phyloP scores from a whole-genome alignment of 2,113 vertebrate genomes.

The Dolichotis patagonum region DNA sequence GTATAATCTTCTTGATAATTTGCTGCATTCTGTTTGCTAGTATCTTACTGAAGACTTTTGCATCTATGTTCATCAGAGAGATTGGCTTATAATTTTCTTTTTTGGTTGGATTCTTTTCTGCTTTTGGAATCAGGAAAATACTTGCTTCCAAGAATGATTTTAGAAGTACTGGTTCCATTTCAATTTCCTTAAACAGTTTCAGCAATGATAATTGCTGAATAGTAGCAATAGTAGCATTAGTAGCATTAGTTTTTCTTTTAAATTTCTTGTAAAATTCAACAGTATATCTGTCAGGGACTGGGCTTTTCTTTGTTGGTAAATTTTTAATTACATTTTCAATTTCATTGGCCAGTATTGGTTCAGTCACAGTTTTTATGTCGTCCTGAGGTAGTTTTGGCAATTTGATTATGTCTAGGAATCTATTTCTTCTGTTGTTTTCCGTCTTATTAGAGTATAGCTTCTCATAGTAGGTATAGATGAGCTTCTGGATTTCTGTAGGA shows the following conservation, averaged over 20 bases:
- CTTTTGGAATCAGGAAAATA: not conserved
- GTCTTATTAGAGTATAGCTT: not conserved
- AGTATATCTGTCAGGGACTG: not conserved
- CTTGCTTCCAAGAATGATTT: not conserved
- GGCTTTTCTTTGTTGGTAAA: not conserved
- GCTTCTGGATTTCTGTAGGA: not conserved
- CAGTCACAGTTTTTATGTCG: not conserved
- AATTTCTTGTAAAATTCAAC: not conserved
- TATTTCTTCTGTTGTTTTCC: not conserved
- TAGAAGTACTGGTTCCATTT: not conserved
- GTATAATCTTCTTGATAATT: not conserved
- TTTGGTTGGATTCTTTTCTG: not conserved
- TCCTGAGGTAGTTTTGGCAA: not conserved
- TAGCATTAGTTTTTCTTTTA: too few relatives aligned
- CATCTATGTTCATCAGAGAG: not conserved
- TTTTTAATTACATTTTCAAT: not conserved
- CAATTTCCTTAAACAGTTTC: not conserved
- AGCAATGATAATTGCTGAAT: too few relatives aligned
- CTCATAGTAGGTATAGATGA: not conserved
- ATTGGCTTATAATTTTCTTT: not conserved
- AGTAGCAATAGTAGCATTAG: not conserved
- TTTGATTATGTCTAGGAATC: not conserved
- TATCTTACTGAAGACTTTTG: not conserved
- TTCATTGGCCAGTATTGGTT: not conserved
- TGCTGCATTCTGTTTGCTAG: not conserved